Evolutionary conservation across 2,797 vertebrate species (phyloP), one percentile per base, ranked within the genome.

Genomic region (Amblyopsis hoosieri): DNA sequence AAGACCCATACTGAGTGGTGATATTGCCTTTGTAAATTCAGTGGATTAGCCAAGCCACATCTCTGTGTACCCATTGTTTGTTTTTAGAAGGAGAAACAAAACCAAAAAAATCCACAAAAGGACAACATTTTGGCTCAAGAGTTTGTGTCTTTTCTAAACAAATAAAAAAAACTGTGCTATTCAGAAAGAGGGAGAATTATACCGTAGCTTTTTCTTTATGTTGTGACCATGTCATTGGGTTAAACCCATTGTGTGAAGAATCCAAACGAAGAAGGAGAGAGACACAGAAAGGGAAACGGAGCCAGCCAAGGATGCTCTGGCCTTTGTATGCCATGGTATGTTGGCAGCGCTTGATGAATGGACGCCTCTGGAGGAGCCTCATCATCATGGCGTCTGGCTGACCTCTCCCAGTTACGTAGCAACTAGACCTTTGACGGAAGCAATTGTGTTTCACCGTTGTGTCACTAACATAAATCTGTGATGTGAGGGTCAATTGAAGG

Each of bases 321-420:
- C 79, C 87, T 93, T 92, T 93, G 89, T 90, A 80, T 80, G 78
- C 86, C 68, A 23, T 84, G 86, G 76, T 81, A 76, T 69, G 76
- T 85, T 90, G 88, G 84, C 84, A 83, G 85, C 74, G 23, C 73
- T 83, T 92, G 92, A 93, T 92, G 81, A 93, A 93, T 93, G 84
- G 76, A 87, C 60, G 69, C 76, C 75, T 85, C 76, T 84, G 76
- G 81, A 84, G 85, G 81, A 88, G 69, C 78, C 59, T 54, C 50
- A 67, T 87, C 77, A 67, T 87, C 83, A 72, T 74, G 60, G 72
- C 78, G 75, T 88, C 71, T 69, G 77, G 74, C 81, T 90, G 86
- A 91, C 89, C 89, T 84, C 85, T 78, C 70, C 72, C 67, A 81
- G 87, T 92, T 88, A 90, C 89, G 62, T 87, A 89, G 89, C 89